Percentiles rank a stretch among this genome's conserved stretches.
These are phyloP conservation scores for Chlamydotis undulata DNA, from an alignment of 2,113 vertebrate genomes.

Conservation along the genomic window DNA sequence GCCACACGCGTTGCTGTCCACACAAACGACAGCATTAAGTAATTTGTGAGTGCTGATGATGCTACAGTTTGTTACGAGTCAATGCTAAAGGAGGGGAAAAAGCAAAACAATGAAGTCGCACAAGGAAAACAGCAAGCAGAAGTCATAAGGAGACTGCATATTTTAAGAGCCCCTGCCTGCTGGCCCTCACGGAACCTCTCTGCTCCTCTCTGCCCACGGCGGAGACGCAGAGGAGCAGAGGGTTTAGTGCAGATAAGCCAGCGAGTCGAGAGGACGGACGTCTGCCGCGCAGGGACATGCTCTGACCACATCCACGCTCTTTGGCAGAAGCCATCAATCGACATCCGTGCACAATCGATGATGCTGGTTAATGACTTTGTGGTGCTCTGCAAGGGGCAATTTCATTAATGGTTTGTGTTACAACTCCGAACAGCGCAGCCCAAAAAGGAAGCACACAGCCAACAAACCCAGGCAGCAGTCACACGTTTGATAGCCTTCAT, in stretches of 20 bases:
- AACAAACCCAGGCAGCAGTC: not conserved
- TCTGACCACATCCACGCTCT: not conserved
- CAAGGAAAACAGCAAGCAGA: not conserved
- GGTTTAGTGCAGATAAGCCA: rapidly evolving
- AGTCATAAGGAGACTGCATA: rapidly evolving
- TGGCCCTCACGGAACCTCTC: not conserved
- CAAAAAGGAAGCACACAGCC: not conserved
- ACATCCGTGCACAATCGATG: not conserved
- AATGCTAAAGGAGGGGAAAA: rapidly evolving
- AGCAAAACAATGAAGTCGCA: not conserved
- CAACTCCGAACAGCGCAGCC: not conserved
- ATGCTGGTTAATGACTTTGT: not conserved
- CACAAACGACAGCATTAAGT: not conserved
- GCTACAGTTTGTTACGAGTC: not conserved
- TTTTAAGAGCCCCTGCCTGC: not conserved
- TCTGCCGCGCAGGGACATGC: not conserved
- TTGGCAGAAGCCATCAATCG: not conserved
- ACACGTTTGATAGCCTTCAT: rapidly evolving
- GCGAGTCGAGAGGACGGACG: rapidly evolving
- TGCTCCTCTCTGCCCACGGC: rapidly evolving
- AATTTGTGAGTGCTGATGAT: rapidly evolving
- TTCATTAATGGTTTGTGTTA: not conserved
- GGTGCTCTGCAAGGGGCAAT: not conserved
- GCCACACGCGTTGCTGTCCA: not conserved
- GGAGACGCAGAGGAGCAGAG: rapidly evolving